Percentiles rank a stretch among this genome's conserved stretches.
Evolutionary conservation across 2,113 vertebrate genomes (phyloP).

Genomic region (Deroptyus accipitrinus): DNA sequence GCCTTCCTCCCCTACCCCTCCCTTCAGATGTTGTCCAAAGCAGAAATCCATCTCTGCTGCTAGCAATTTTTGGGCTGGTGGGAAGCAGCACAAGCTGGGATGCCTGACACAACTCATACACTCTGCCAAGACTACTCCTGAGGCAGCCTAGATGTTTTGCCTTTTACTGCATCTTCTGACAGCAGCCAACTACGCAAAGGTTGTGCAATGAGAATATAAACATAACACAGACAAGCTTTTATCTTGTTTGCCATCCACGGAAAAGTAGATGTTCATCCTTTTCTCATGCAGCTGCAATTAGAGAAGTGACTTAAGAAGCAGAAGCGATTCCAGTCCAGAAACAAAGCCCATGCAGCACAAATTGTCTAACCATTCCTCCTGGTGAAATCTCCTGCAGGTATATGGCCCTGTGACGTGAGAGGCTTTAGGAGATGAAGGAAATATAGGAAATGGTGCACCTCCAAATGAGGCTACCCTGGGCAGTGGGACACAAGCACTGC

Average conservation of each 20-base stretch:
- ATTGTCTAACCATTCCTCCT: neutral
- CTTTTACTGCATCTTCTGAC: neutral
- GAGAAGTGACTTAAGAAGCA: neutral
- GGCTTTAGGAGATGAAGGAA: neutral
- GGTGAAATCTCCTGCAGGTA: fast-evolving
- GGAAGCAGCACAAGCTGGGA: neutral
- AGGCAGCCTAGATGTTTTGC: neutral
- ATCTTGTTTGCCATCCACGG: neutral
- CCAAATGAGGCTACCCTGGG: neutral
- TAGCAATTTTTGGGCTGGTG: neutral
- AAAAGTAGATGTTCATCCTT: neutral
- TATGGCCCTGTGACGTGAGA: neutral
- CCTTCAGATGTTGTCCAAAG: neutral
- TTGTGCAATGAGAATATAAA: neutral
- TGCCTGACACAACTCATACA: neutral
- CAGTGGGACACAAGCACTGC: neutral
- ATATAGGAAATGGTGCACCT: neutral
- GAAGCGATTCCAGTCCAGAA: neutral
- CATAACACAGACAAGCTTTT: neutral
- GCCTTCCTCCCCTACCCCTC: neutral
- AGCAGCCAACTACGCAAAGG: neutral
- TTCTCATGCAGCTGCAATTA: neutral
- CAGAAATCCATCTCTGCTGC: neutral
- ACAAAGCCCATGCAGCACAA: neutral
- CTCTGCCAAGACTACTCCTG: neutral